These are phyloP conservation scores for Caradrina kadenii DNA, from an alignment of 2,888 invertebrate species.

Conservation along the genomic window DNA sequence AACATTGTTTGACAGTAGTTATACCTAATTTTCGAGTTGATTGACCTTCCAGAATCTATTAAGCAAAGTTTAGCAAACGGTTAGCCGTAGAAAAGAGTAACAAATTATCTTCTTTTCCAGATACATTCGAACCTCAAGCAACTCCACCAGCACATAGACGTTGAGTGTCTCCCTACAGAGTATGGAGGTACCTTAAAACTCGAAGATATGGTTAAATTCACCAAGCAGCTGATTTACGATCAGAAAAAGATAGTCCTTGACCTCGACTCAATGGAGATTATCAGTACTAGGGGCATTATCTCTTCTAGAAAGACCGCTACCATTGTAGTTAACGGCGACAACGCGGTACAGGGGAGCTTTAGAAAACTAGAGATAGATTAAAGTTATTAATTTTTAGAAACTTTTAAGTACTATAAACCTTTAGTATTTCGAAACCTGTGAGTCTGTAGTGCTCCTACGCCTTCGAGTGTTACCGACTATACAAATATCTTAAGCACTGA, in stretches of 20 bases:
- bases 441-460: conserved; percentile 9
- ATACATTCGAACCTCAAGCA: conserved; percentile 91
- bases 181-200: conserved; percentile 93
- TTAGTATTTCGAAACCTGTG: conserved; percentile 25
- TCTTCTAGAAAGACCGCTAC: conserved; percentile 77
- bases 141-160: conserved; percentile 91
- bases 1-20: neutral
- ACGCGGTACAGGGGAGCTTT: conserved; percentile 91
- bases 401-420: conserved; percentile 23
- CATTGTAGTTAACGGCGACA: conserved; percentile 74
- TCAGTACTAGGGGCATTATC: conserved; percentile 91
- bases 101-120: conserved; percentile 77
- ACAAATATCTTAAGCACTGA: conserved; percentile 50
- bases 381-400: conserved; percentile 39
- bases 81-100: neutral
- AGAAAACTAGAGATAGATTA: conserved; percentile 93
- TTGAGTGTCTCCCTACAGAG: conserved; percentile 92
- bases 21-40: too few species aligned
- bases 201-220: conserved; percentile 93
- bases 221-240: conserved; percentile 91
- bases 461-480: conserved; percentile 11
- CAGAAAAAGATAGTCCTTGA: conserved; percentile 91
- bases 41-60: neutral
- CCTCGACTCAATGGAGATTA: conserved; percentile 92
- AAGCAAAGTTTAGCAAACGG: neutral